These are phyloP conservation scores for Margaritifera margaritifera DNA, from an alignment of 2,888 invertebrate genomes.

Conservation along the genomic window DNA sequence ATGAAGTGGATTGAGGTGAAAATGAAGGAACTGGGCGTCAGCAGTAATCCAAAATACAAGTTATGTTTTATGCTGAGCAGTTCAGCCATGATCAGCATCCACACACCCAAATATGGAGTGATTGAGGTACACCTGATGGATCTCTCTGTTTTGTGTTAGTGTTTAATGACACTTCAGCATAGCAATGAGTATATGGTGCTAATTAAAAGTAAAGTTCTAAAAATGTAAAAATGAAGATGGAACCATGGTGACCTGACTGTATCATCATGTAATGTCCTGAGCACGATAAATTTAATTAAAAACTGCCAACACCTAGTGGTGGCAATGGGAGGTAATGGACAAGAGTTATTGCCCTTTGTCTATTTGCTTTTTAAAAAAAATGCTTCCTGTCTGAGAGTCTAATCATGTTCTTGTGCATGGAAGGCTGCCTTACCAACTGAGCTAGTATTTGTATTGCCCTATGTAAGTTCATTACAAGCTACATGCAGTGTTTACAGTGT, in stretches of 20 bases:
- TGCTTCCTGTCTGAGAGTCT: no score
- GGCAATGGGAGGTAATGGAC: no score
- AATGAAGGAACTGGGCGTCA: constrained; percentile 92
- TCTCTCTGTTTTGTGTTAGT: neutral
- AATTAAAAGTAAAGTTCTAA: neutral
- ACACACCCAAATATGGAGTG: constrained; percentile 91
- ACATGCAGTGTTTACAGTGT: no score
- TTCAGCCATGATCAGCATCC: constrained; percentile 95
- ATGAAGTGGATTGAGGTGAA: constrained; percentile 99
- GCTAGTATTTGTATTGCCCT: no score
- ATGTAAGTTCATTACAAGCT: no score
- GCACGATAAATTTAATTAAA: no score
- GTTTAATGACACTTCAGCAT: neutral
- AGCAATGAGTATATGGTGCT: neutral
- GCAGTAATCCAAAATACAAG: constrained; percentile 86
- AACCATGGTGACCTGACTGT: neutral
- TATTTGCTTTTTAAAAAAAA: no score
- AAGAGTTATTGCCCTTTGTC: no score
- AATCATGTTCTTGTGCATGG: no score
- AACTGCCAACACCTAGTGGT: no score
- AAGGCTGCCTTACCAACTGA: no score
- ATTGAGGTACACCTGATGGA: constrained; percentile 81
- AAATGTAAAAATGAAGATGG: neutral
- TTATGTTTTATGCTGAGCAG: constrained; percentile 93
- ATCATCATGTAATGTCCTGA: no score